Conservation (phyloP, 2,797 vertebrate species). For the Acrossocheilus wenchowensis region DNA sequence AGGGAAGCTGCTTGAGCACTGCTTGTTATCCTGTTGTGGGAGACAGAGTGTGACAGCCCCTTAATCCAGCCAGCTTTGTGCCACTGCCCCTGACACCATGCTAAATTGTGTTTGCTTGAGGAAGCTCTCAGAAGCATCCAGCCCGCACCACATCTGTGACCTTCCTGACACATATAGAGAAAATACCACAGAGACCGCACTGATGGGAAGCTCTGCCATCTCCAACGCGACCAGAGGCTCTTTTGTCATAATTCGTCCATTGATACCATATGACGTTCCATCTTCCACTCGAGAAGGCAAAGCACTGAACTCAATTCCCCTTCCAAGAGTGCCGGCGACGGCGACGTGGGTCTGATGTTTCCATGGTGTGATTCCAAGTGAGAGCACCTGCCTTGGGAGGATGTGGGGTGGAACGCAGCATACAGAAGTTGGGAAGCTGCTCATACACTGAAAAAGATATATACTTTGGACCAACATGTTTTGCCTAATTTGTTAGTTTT, state of each 20-base stretch:
- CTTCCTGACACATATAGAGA: constrained; percentile 48
- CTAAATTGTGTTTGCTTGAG: constrained; percentile 72
- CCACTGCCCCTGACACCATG: constrained; percentile 66
- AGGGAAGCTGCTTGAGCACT: constrained; percentile 45
- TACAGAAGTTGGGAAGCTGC: not conserved
- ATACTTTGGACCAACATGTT: not conserved
- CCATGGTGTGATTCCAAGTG: constrained; percentile 21
- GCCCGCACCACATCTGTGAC: constrained; percentile 50
- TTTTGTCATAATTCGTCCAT: constrained; percentile 63
- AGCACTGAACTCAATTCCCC: constrained; percentile 60
- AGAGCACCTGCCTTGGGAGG: constrained; percentile 21
- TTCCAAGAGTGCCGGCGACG: constrained; percentile 49
- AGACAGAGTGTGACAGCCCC: constrained; percentile 62
- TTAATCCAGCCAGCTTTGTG: constrained; percentile 71
- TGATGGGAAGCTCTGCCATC: constrained; percentile 58
- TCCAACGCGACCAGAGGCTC: constrained; percentile 53
- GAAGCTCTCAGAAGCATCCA: constrained; percentile 60
- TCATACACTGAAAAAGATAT: not conserved
- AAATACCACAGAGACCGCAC: constrained; percentile 51
- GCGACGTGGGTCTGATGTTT: constrained; percentile 51
- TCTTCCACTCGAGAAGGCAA: constrained; percentile 63
- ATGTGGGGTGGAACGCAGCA: not conserved
- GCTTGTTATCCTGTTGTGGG: constrained; percentile 64
- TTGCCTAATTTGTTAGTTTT: not conserved
- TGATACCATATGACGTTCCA: constrained; percentile 63